A percentile compares a stretch with the other conserved stretches of the same genome.
phyloP scores from a whole-genome alignment of 2,888 invertebrate genomes.

The Incurvaria masculella region DNA sequence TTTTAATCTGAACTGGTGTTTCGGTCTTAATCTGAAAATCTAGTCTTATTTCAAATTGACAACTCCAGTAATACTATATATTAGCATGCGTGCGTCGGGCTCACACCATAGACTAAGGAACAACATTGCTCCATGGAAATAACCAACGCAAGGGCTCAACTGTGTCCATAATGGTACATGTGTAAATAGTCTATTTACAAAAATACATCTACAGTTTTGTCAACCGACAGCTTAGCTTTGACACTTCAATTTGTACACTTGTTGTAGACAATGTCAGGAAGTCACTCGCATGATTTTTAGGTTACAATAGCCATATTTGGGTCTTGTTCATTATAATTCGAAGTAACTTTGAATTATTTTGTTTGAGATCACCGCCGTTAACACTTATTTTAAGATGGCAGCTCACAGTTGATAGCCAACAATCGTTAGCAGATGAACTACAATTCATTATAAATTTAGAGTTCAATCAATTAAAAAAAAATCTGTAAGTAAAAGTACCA shows the following conservation, averaged over 20 bases:
- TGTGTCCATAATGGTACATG: no score
- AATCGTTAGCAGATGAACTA: no score
- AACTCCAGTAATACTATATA: not conserved
- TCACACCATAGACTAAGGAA: not conserved
- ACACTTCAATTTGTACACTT: not conserved
- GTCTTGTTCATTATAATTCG: no score
- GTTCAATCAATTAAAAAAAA: no score
- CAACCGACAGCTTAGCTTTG: not conserved
- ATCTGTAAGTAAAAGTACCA: no score
- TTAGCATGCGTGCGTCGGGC: not conserved
- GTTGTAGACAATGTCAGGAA: not conserved
- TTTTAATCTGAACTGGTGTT: not conserved
- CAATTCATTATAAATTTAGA: no score
- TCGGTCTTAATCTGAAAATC: not conserved
- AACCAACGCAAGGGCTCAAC: not conserved
- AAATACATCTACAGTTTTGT: not conserved
- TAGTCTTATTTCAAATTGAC: not conserved
- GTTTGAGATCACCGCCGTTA: no score
- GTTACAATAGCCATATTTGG: no score
- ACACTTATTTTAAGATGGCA: no score
- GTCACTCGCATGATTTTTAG: no score
- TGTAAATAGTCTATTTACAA: not conserved
- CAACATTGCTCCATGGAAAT: not conserved
- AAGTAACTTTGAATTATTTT: no score
- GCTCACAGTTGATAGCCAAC: no score